Base-by-base conservation (phyloP, 1,140 invertebrate genomes). In the Tetragonula clypearis region DNA sequence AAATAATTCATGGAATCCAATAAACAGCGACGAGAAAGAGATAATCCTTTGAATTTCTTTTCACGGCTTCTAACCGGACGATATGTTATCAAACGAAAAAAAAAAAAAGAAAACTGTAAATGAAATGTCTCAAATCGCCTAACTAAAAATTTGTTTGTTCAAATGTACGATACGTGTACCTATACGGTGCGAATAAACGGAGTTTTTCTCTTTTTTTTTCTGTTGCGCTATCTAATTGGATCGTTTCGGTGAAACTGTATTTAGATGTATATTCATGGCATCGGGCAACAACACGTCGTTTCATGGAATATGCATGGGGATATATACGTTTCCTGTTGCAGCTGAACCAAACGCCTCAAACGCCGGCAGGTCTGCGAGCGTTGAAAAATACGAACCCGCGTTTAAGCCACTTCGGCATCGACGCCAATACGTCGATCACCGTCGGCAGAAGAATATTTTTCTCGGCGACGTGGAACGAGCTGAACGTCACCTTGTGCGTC, bases 371-470 rank as follows among this genome's bases (percentile, higher is more conserved):
- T 0, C 92, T 98, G 21, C 95, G 97, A 62, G 96, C 96, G 14
- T 92, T 98, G 66, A 97, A 97, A 92, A 96, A 96, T n/a, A 95
- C 97, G 23, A 97, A 97, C 91, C 95, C 97, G 17, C 95, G 96
- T 60, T 96, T 97, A 93, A 96, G 95, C 82, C 97, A 97, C 93
- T 98, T 98, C 90, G 94, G 95, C 15, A 93, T 97, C 26, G 95
- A 96, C 62, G 95, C 95, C 15, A 93, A 93, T 58, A 94, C 94
- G 66, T 94, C 95, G 23, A 94, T 97, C 23, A 95, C 95, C 26
- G 95, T 97, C n/a, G 97, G 97, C 62, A 96, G 96, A 80, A 95
- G 97, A 74, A 95, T 96, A 74, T 98, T 98, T 95, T 96, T 96
- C 90, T 96, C 96, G 49, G 97, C 97, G 0, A 92, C 96, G 14